Conservation (phyloP, 2,888 invertebrate genomes). For the Amphimallon solstitiale region DNA sequence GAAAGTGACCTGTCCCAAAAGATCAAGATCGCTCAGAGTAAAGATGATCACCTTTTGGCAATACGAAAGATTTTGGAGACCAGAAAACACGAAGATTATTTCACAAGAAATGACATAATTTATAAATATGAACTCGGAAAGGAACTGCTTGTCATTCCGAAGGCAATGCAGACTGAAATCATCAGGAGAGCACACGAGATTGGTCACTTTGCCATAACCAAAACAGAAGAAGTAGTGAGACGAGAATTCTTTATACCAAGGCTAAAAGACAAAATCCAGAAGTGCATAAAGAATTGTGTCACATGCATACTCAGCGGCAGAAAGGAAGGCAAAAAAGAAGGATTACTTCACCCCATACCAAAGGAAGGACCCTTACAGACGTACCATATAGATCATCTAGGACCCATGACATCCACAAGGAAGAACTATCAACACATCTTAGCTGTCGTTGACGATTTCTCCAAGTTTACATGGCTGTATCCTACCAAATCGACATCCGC, state of each 20-base stretch:
- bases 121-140: conserved; percentile 44
- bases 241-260: no score
- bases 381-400: conserved; percentile 54
- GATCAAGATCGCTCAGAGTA: no score
- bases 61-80: conserved; percentile 45
- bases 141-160: conserved; percentile 44
- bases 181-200: conserved; percentile 40
- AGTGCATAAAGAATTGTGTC: no score
- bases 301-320: no score
- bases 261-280: no score
- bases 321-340: no score
- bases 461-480: conserved; percentile 41
- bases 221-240: conserved; percentile 45
- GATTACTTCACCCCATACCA: conserved; percentile 48
- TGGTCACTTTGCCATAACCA: conserved; percentile 42
- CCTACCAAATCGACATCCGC: conserved; percentile 31
- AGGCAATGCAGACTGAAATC: conserved; percentile 38
- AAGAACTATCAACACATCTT: conserved; percentile 52
- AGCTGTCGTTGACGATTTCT: conserved; percentile 49
- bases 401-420: conserved; percentile 52
- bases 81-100: conserved; percentile 44
- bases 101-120: conserved; percentile 45
- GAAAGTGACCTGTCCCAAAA: conserved; percentile 7
- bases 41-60: conserved; percentile 43
- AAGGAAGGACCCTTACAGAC: conserved; percentile 52